These are phyloP conservation scores for Siderastrea siderea DNA, from an alignment of 92 coral and sea anemone genomes.

Conservation along the genomic window DNA sequence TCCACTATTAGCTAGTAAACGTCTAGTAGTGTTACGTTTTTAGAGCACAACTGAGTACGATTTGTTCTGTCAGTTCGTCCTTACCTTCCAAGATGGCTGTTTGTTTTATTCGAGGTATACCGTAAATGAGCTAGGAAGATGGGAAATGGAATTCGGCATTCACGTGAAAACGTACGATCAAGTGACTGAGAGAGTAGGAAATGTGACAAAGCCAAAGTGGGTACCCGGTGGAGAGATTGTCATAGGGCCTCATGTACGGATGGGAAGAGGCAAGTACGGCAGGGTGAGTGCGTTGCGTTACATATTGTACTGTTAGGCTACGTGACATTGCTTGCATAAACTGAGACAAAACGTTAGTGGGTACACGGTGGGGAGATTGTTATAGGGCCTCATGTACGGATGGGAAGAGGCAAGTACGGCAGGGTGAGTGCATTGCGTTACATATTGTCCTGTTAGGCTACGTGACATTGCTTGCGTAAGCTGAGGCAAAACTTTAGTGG, in stretches of 20 bases:
- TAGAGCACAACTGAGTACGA: no score
- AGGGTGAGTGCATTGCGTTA: conserved; percentile 71
- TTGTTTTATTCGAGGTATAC: conserved; percentile 79
- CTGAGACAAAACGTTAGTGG: conserved; percentile 83
- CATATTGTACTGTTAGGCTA: neutral
- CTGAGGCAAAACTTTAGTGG: no score
- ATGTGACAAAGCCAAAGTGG: conserved; percentile 86
- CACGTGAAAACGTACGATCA: conserved; percentile 93
- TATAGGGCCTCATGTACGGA: conserved; percentile 83
- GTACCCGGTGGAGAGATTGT: conserved; percentile 96
- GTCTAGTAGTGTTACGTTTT: no score
- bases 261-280: conserved; percentile 90
- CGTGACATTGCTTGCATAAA: neutral
- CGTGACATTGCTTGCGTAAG: no score
- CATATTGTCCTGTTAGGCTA: neutral
- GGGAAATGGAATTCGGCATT: conserved; percentile 93
- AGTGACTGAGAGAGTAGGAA: conserved; percentile 70
- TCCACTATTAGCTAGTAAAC: no score
- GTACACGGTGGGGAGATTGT: conserved; percentile 95
- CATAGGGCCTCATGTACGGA: conserved; percentile 83
- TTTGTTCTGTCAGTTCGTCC: no score
- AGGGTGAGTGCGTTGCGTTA: conserved; percentile 71
- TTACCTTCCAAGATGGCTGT: neutral
- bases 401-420: conserved; percentile 90
- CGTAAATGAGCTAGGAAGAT: conserved; percentile 84